These are phyloP conservation scores for Oriolus oriolus DNA, from an alignment of 2,113 vertebrate species.

Conservation along the genomic window DNA sequence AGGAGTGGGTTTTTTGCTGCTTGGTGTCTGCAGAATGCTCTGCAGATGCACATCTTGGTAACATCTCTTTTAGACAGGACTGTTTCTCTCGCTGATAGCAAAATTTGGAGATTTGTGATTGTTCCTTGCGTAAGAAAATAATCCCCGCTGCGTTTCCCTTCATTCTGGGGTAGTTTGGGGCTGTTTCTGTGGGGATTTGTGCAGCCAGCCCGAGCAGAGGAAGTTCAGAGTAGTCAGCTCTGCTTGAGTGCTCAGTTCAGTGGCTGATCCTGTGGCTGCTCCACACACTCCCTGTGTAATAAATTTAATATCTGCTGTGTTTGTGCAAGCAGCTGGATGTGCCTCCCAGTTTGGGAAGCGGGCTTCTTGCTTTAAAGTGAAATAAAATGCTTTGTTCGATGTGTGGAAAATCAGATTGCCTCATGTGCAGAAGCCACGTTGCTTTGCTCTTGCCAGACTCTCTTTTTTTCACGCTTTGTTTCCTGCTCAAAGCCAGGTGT, in stretches of 20 bases:
- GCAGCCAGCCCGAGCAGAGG: neutral
- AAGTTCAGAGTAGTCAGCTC: neutral
- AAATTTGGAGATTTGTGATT: neutral
- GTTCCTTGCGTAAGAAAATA: fast-evolving
- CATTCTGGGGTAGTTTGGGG: fast-evolving
- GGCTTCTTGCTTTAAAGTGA: neutral
- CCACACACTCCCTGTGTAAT: neutral
- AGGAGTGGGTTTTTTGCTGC: neutral
- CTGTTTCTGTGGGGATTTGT: neutral
- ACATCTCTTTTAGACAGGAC: fast-evolving
- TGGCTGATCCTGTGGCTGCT: neutral
- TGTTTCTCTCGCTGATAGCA: fast-evolving
- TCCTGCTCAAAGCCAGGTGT: neutral
- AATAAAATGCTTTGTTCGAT: fast-evolving
- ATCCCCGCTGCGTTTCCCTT: fast-evolving
- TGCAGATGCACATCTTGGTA: neutral
- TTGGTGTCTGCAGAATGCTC: neutral
- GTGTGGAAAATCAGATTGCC: neutral
- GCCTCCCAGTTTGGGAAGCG: neutral
- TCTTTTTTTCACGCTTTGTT: neutral
- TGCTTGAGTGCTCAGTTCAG: neutral
- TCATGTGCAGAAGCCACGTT: neutral
- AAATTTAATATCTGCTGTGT: neutral
- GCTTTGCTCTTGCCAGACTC: neutral
- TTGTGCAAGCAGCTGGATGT: neutral